Base-by-base conservation (phyloP, 1,140 invertebrate genomes). In the Phthorimaea operculella region DNA sequence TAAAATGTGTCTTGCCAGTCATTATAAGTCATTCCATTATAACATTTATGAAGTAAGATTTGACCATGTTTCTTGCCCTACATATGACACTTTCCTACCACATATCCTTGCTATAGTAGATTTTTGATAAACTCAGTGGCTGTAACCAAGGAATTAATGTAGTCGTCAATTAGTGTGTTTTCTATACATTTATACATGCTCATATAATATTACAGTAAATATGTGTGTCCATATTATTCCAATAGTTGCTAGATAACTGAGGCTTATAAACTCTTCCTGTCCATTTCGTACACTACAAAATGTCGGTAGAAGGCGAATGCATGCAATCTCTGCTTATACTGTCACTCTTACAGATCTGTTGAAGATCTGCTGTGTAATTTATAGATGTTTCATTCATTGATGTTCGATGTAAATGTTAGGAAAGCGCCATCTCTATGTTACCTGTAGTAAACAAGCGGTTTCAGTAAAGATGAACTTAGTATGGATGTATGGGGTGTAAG, bases 131-230 rank as follows among this genome's bases (percentile, higher is more conserved):
- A 57, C 54, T 57, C n/a, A 18, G 33, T 63, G 59, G 58, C 51
- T 55, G 54, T 62, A 61, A 57, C 17, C 60, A 66, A 61, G 58
- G 63, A 70, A 64, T 73, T 70, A 65, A 57, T 55, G 52, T 68
- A 62, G 59, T 66, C 62, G 68, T 68, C 64, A 72, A 69, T 68
- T 72, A 68, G 55, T 51, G 57, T 76, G 69, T 72, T 71, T 72
- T 71, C 56, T 70, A 70, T 58, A 64, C 42, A 59, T 71, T 68
- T 70, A 70, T 62, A 47, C 15, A 47, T 47, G 44, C 44, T 47
- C 44, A 47, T 15, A 70, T 69, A 61, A 55, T 48, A 48, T 28
- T 28, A 28, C 21, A 28, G 52, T 55, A 21, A 62, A 54, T 55
- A 44, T 55, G 52, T 54, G 55, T 67, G 55, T 63, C 44, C 11